Conservation (phyloP, 2,797 vertebrate species). For the Mus minutoides region DNA sequence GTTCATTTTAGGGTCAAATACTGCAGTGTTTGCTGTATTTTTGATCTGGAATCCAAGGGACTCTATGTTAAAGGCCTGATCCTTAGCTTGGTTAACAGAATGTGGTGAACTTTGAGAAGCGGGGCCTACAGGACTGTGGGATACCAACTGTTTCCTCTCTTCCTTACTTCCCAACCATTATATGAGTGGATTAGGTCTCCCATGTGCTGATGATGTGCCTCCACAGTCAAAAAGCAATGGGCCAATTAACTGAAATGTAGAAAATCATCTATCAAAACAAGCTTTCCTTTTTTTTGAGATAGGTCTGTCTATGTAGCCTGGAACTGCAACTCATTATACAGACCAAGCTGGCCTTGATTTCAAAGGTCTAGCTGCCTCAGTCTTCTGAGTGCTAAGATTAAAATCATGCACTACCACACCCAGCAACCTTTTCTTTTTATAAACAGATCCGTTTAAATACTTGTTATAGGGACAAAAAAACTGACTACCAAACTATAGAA, state of each 20-base stretch:
- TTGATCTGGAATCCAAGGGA: not conserved
- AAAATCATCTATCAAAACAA: not conserved
- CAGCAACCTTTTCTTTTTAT: not conserved
- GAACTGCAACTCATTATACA: not conserved
- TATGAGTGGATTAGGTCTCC: not conserved
- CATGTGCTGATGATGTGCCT: not conserved
- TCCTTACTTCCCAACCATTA: not conserved
- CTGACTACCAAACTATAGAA: not conserved
- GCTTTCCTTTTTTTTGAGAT: not conserved
- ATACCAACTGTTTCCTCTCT: not conserved
- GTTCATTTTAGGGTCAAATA: conserved; percentile 18
- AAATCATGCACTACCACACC: not conserved
- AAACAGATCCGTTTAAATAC: not conserved
- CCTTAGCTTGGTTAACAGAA: not conserved
- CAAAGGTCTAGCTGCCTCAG: not conserved
- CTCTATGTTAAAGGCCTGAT: not conserved
- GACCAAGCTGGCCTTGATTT: not conserved
- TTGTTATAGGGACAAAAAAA: not conserved
- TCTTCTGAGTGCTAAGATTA: not conserved
- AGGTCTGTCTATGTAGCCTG: not conserved
- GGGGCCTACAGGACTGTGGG: too few species aligned
- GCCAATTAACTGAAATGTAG: not conserved
- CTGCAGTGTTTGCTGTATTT: not conserved
- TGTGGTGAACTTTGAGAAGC: not conserved
- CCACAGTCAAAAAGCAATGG: not conserved